A percentile compares a stretch with the other conserved stretches of the same genome.
phyloP scores from a whole-genome alignment of 2,113 vertebrate species.

The Festucalex cinctus region DNA sequence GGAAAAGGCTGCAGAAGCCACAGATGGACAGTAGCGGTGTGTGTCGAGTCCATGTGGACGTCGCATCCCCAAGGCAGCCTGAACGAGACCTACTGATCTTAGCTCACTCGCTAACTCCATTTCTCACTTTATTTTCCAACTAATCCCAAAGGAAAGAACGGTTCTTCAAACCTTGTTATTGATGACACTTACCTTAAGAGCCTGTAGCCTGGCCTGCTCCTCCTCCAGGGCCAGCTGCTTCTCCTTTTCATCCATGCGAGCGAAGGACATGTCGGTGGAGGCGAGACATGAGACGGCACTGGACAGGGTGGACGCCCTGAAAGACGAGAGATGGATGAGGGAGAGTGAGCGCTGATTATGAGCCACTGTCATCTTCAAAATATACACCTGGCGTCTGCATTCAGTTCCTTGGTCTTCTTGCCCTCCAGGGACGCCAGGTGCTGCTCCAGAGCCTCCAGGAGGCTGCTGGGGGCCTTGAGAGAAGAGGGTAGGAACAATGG shows the following conservation, averaged over 20 bases:
- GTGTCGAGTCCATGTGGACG: neutral
- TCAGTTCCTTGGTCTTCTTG: conserved; percentile 87
- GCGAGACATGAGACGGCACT: conserved; percentile 87
- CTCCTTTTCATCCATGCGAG: conserved; percentile 88
- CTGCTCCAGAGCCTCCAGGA: conserved; percentile 90
- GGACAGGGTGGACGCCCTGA: conserved; percentile 85
- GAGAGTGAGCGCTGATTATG: neutral
- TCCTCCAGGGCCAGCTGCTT: conserved; percentile 87
- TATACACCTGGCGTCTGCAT: conserved; percentile 82
- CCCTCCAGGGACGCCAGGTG: conserved; percentile 93
- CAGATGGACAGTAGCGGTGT: conserved; percentile 57
- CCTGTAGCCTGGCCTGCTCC: conserved; percentile 84
- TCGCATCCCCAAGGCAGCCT: conserved; percentile 35
- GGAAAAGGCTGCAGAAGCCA: conserved; percentile 43
- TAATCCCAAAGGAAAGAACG: conserved; percentile 35
- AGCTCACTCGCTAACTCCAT: neutral
- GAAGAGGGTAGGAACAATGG: neutral
- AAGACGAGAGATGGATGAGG: neutral
- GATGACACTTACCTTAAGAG: conserved; percentile 79
- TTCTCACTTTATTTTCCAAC: conserved; percentile 28
- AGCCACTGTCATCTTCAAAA: neutral
- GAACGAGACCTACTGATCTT: conserved; percentile 41
- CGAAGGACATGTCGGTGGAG: conserved; percentile 87
- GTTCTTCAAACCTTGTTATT: neutral
- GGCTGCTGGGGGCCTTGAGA: conserved; percentile 85